These are phyloP conservation scores for Tachysurus fulvidraco DNA, from an alignment of 2,113 vertebrate species.

Conservation along the genomic window DNA sequence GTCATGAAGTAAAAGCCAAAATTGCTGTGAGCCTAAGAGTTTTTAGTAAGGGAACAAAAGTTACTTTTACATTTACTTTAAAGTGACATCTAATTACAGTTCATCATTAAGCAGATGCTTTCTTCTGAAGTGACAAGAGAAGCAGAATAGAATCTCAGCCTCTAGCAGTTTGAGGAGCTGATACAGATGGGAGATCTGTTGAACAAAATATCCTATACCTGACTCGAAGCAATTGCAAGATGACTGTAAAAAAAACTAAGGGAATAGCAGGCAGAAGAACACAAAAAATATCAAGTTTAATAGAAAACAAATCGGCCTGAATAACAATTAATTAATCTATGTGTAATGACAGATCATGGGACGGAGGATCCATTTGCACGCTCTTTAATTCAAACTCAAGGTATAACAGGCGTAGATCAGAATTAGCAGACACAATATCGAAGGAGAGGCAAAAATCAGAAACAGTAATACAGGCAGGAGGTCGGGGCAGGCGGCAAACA, in stretches of 20 bases:
- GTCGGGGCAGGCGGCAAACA: too few relatives aligned
- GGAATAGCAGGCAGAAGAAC: background rate
- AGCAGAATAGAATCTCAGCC: background rate
- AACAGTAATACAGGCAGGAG: too few relatives aligned
- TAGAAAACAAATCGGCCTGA: background rate
- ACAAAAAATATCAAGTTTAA: background rate
- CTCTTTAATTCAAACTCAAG: too few relatives aligned
- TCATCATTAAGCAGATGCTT: constrained; percentile 16
- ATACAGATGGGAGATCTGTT: background rate
- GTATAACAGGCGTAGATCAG: too few relatives aligned
- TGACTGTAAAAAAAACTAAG: background rate
- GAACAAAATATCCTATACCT: constrained; percentile 1
- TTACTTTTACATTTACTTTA: constrained; percentile 15
- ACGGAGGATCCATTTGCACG: too few relatives aligned
- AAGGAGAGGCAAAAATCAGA: too few relatives aligned
- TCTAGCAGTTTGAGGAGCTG: background rate
- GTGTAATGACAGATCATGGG: too few relatives aligned
- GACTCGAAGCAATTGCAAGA: constrained; percentile 1
- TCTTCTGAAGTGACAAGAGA: constrained; percentile 7
- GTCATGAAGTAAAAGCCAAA: background rate
- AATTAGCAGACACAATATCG: too few relatives aligned
- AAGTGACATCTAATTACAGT: constrained; percentile 4
- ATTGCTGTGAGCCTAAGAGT: background rate
- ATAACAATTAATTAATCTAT: too few relatives aligned
- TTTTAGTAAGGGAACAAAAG: background rate